Evolutionary conservation across 2,888 invertebrate genomes (phyloP), one percentile per base, ranked within the genome.

Genomic region (Trileptium ribeirensis): DNA sequence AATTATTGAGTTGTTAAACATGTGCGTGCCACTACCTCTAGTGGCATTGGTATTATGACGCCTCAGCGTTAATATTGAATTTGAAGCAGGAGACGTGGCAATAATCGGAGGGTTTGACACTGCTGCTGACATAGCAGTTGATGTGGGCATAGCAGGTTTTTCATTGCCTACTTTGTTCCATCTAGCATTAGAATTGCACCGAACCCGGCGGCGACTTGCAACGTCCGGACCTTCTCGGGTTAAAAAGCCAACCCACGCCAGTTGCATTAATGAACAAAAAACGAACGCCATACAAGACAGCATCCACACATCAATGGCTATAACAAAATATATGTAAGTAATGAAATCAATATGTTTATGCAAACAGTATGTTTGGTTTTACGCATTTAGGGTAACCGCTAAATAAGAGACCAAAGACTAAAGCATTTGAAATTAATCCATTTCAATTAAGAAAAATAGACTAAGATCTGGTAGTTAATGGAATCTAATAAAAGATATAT

Each of bases 201-300:
- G 51, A 24, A 8, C 24, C 24, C 8, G 8, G 8, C 24, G 8
- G 8, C 51, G 51, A 24, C 8, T 51, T 24, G 37, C 38, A 8
- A 38, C 74, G 33, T 67, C 36, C 24, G 67, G 74, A 37, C 37
- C 75, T 70, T 82, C 83, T 1, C 82, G 82, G 39, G 81, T 83
- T 81, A 81, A 67, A 37, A 64, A 83, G 1, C 83, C 82, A 39
- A 82, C 81, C 31, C 39, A 67, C 67, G 82, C 82, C 67, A 82
- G 70, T 67, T 82, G 81, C n/a, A 82, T 39, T 8, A 82, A 70
- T 36, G 80, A 82, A 15, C 78, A 64, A 67, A 82, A 82, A 1
- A 83, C 80, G 67, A 83, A 82, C 3, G 80, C 80, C 83, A 83
- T 83, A 79, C 83, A 83, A 37, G 70, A 67, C 29, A 83, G 80